Base-by-base conservation (phyloP, 2,113 vertebrate species). In the Tricholaema leucomelas region DNA sequence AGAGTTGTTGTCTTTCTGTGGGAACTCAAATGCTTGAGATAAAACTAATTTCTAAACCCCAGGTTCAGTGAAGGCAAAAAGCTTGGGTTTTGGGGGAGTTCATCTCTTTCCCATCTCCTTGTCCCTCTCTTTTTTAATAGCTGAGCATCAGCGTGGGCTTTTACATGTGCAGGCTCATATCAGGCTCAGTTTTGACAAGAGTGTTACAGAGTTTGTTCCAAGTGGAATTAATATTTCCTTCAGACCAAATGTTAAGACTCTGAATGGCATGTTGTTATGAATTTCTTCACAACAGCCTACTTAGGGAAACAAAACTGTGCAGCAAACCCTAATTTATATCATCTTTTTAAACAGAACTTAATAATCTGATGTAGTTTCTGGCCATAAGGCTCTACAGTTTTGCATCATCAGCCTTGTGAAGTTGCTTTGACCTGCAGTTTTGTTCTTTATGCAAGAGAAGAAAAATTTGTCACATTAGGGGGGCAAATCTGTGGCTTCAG, bases 151-250 rank as follows among this genome's bases (percentile, higher is more conserved):
- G 2, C 46, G 14, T 87, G 58, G 40, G 24, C 14, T 44, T 90
- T 81, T 86, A 69, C 21, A 2, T 6, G 30, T 81, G 35, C 18
- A 78, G 54, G 83, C 36, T 50, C 60, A 18, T 85, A 56, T 75
- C 33, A 14, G 24, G 21, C 72, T 94, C 12, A 7, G 12, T 83
- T 79, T 83, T 42, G 38, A 64, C 55, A 14, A 48, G 28, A 69
- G 8, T n/a, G 19, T 89, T 85, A 42, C 4, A 74, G 71, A 88
- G 10, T 70, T 81, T 77, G 65, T 94, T 90, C 69, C 36, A 79
- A 79, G 21, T 81, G 66, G 24, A 74, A 86, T 92, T 78, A 91
- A 69, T 91, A 69, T 64, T 93, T 94, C 30, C 76, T 81, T 89
- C 74, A 67, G n/a, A 10, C 61, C 24, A 59, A 80, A 65, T 54